These are phyloP conservation scores for Arizona elegans DNA, from an alignment of 2,113 vertebrate genomes.

Conservation along the genomic window DNA sequence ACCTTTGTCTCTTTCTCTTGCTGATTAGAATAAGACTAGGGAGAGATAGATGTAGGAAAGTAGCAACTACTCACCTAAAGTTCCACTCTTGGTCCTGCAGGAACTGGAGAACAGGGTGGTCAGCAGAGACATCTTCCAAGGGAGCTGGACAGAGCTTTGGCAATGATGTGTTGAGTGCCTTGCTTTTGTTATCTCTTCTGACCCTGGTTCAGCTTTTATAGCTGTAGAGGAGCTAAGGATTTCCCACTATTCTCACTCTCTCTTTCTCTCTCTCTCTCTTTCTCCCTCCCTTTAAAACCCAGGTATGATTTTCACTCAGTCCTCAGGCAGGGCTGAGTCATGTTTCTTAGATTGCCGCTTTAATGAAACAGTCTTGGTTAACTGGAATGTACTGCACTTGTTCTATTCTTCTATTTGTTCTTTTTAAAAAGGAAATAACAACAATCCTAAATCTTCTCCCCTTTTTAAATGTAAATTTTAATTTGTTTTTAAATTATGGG, in stretches of 20 bases:
- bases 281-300: not conserved
- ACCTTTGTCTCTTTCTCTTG: not conserved
- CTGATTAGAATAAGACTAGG: not conserved
- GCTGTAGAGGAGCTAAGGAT: not conserved
- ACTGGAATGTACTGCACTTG: not conserved
- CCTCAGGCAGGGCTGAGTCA: not conserved
- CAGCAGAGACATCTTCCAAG: not conserved
- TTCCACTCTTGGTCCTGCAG: not conserved
- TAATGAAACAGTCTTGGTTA: not conserved
- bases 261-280: not conserved
- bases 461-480: no score
- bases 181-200: not conserved
- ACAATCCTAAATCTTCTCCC: no score
- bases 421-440: not conserved
- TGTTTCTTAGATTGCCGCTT: not conserved
- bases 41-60: not conserved
- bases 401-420: not conserved
- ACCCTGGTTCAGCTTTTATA: not conserved
- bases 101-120: not conserved
- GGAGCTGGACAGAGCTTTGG: not conserved
- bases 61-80: not conserved
- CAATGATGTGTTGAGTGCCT: not conserved
- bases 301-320: not conserved
- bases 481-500: no score
- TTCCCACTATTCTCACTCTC: not conserved